Conservation (phyloP, 2,888 invertebrate genomes). For the Clivina fossor region DNA sequence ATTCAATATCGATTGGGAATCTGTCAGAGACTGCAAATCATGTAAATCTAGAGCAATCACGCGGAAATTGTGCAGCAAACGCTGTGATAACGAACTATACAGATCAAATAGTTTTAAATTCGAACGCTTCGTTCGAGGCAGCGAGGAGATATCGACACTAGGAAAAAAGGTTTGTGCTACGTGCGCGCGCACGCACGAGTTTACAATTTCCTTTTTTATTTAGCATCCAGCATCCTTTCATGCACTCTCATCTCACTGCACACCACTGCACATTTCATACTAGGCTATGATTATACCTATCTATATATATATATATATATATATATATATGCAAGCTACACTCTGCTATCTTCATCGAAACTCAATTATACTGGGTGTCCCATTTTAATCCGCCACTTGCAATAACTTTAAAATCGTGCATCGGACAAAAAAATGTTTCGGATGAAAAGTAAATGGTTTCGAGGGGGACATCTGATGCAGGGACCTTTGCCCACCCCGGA, state of each 20-base stretch:
- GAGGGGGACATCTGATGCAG: too few species aligned
- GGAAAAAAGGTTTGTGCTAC: constrained; percentile 68
- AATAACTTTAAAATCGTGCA: too few species aligned
- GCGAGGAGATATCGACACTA: constrained; percentile 57
- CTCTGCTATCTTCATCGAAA: too few species aligned
- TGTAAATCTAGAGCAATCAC: constrained; percentile 63
- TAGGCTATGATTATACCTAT: neutral
- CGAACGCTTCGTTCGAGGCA: constrained; percentile 76
- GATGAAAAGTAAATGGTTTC: too few species aligned
- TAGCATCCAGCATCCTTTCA: neutral
- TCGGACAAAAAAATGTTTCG: too few species aligned
- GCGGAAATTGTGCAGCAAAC: constrained; percentile 72
- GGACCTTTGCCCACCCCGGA: too few species aligned
- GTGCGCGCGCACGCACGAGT: neutral
- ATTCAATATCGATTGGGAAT: constrained; percentile 59
- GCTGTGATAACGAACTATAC: constrained; percentile 81
- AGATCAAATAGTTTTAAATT: constrained; percentile 87
- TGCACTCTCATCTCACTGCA: neutral
- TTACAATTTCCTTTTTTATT: neutral
- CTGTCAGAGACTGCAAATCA: constrained; percentile 58
- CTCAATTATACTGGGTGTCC: too few species aligned
- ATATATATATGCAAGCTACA: too few species aligned
- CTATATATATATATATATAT: too few species aligned
- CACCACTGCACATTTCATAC: neutral
- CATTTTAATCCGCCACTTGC: too few species aligned